Conservation (phyloP, 1,140 invertebrate species). For the Elysia chlorotica region DNA sequence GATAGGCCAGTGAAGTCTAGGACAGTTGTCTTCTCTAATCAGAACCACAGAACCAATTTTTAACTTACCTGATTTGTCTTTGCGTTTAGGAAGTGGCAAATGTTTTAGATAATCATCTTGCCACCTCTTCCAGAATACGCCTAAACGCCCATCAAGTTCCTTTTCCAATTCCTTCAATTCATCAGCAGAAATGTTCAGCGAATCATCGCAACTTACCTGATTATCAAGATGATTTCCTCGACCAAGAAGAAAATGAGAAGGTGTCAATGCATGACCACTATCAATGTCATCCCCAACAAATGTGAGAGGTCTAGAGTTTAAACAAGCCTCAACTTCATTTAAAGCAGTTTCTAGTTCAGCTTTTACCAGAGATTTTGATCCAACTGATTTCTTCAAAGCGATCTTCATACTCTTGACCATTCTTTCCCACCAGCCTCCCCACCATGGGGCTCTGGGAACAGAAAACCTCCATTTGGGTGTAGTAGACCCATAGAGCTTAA, state of each 20-base stretch:
- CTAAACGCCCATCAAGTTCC: no score
- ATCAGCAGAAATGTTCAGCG: background rate
- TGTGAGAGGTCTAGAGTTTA: background rate
- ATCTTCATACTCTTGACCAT: background rate
- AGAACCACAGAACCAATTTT: background rate
- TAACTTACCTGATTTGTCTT: background rate
- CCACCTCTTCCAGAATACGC: background rate
- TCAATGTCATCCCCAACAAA: background rate
- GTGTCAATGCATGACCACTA: background rate
- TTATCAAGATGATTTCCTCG: background rate
- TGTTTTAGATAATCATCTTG: background rate
- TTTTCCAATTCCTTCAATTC: background rate
- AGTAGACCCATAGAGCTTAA: background rate
- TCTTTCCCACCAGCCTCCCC: slow-evolving; percentile 7
- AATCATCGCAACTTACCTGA: background rate
- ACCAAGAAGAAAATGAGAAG: background rate
- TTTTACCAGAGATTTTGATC: background rate
- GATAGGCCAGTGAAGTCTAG: background rate
- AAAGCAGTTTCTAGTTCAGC: background rate
- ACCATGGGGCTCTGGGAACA: background rate
- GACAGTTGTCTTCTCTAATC: background rate
- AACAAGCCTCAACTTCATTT: background rate
- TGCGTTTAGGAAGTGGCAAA: background rate
- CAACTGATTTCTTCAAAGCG: background rate
- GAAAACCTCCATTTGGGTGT: background rate